Evolutionary conservation across 1,140 invertebrate species (phyloP), one percentile per base, ranked within the genome.

Genomic region (Neotoxoptera formosana): DNA sequence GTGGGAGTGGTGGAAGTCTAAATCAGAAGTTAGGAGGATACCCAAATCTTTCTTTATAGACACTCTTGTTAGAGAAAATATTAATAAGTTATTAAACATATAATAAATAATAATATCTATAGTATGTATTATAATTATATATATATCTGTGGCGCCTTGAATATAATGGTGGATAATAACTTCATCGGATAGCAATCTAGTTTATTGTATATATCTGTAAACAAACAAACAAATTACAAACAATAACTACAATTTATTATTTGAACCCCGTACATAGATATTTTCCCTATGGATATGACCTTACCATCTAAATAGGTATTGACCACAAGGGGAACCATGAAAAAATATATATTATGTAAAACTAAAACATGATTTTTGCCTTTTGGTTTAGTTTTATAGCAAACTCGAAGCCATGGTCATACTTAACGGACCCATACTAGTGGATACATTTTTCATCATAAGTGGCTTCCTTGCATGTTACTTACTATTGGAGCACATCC

Each of bases 361-460:
- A 30, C 41, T 60, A 90, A 60, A 56, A 60, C 51, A 25, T n/a
- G 9, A 60, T 41, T 60, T 30, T 93, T 76, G 60, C 11, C 30
- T 48, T 51, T 88, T 83, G 48, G 17, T 67, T 67, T 81, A 94
- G 94, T 93, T 93, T 84, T 94, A 94, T 87, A 92, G 93, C 36
- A 94, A 90, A 53, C 93, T 94, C 14, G 76, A 92, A 23, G 93
- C 93, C 2, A 94, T 94, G 93, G 36, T 95, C 20, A 23, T 95
- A 1, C 94, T 95, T 81, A 95, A 95, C 67, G 95, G 95, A 56
- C 91, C 95, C 36, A 94, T 95, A 41, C 94, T 95, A 25, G 94
- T 95, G 23, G 95, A 95, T 60, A 95, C 93, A 34, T 95, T 95
- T 94, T 95, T 95, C 53, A 94, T 94, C 7, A 94, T 95, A 51